phyloP scores from a whole-genome alignment of 1,140 invertebrate genomes.

The Scaptomyza hsui region DNA sequence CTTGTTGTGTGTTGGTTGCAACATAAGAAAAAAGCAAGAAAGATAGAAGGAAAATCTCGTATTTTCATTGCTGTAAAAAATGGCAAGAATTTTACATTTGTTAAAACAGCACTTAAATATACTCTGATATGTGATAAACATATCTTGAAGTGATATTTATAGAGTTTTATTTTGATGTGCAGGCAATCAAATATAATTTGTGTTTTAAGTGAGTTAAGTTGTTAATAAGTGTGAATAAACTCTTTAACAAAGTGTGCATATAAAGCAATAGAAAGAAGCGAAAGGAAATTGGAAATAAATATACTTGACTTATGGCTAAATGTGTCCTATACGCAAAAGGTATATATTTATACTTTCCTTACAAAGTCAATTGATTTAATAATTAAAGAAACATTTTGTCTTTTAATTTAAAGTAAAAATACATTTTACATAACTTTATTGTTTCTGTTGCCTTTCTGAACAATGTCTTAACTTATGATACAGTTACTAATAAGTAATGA shows the following conservation, averaged over 20 bases:
- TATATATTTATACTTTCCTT: not conserved
- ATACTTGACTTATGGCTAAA: conserved; percentile 28
- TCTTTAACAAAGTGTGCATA: conserved; percentile 4
- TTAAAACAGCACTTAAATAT: not conserved
- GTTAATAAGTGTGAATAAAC: too few relatives aligned
- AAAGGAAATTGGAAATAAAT: conserved; percentile 40
- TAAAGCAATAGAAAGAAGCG: conserved; percentile 21
- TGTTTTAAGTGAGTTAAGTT: conserved; percentile 2
- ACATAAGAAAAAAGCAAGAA: conserved; percentile 50
- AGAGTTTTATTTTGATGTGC: not conserved
- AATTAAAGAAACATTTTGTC: not conserved
- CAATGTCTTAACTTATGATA: too few relatives aligned
- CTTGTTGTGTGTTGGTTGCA: conserved; percentile 44
- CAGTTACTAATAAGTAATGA: too few relatives aligned
- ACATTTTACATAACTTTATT: too few relatives aligned
- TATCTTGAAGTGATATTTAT: not conserved
- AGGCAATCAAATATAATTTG: not conserved
- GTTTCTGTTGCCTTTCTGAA: too few relatives aligned
- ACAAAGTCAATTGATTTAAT: not conserved
- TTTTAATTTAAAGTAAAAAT: too few relatives aligned
- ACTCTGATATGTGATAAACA: not conserved
- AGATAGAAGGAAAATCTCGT: conserved; percentile 54
- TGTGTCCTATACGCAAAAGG: not conserved
- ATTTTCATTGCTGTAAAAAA: conserved; percentile 77
- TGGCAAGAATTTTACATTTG: conserved; percentile 28